Base-by-base conservation (phyloP, 2,113 vertebrate genomes). In the Rhynchomys soricoides region DNA sequence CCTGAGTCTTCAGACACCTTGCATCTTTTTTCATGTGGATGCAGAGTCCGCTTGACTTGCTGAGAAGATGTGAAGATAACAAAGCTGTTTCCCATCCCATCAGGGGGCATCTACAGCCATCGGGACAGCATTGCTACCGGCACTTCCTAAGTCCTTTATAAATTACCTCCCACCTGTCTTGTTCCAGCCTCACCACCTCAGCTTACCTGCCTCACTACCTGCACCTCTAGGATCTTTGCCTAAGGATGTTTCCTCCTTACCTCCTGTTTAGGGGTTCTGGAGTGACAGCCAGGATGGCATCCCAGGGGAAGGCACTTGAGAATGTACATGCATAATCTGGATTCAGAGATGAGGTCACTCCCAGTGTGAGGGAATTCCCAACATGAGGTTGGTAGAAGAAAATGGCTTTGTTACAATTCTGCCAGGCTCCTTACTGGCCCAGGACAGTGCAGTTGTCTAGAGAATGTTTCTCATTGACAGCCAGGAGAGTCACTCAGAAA, bases 221-320 rank as follows among this genome's bases (percentile, higher is more conserved):
- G 15, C 34, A 26, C 1, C n/a, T 15, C 24, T 21, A 64, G 37
- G 11, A 24, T 86, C 50, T 57, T 37, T 73, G 40, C 59, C 74
- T 29, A 43, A 9, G 57, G 24, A 21, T 74, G n/a, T 26, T 68
- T 0, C 6, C 21, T 57, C 40, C 24, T 21, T 1, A 0, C 31
- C 40, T 78, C 45, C 66, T 73, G 37, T 89, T 26, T 29, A 3
- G 17, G 71, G 81, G 9, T 48, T 86, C 21, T 21, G 15, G 59
- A 34, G n/a, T 43, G 50, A n/a, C 7, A 10, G 52, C 78, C n/a
- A 5, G 37, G 21, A 13, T 45, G 40, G 86, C n/a, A 26, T 16
- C 64, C 10, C 22, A 19, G 26, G 26, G 1, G 48, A 34, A 40
- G 29, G 7, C 26, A 17, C 16, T 37, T 21, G 52, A 24, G 74